Evolutionary conservation across 1,140 invertebrate species (phyloP), one percentile per base, ranked within the genome.

Genomic region (Drosophila kohkoa): DNA sequence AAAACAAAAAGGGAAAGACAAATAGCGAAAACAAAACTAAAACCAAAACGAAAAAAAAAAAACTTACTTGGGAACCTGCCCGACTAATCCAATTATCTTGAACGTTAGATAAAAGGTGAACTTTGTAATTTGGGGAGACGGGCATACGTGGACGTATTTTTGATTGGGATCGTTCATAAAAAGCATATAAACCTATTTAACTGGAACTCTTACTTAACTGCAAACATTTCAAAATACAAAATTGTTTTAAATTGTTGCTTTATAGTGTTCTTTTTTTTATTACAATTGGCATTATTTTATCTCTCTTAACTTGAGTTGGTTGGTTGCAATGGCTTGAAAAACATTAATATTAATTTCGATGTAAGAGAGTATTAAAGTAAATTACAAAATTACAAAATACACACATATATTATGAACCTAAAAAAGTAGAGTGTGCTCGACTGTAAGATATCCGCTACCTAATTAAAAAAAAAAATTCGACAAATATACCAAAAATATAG

Each of bases 31-130:
- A 28, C 7, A 64, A 64, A 43, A 13, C 16, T 11, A 51, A 25
- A 25, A 25, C 16, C 38, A 43, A 8, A 20, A 35, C 35, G 38
- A 32, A 16, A 48, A 52, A 8, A 13, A 15, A 45, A 16, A 43
- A 43, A 43, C 2, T 20, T n/a, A 13, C 41, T 68, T 30, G 5
- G 28, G 13, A 60, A 30, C 25, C 49, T 59, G 15, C 49, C 8
- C 2, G 55, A 59, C 45, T 68, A 59, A 68, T 51, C 66, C 66
- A 63, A 70, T 63, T 70, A 70, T 54, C 49, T 70, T 5, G 2
- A 1, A 51, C 15, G 11, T 25, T 28, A 68, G 32, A 49, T 60
- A 43, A 16, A 43, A 52, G 20, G n/a, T 13, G 38, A 60, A 5
- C 13, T 11, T 43, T 45, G 11, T 2, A 25, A 43, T 54, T 25